Evolutionary conservation across 2,113 vertebrate species (phyloP).

Genomic region (Damaliscus lunatus): DNA sequence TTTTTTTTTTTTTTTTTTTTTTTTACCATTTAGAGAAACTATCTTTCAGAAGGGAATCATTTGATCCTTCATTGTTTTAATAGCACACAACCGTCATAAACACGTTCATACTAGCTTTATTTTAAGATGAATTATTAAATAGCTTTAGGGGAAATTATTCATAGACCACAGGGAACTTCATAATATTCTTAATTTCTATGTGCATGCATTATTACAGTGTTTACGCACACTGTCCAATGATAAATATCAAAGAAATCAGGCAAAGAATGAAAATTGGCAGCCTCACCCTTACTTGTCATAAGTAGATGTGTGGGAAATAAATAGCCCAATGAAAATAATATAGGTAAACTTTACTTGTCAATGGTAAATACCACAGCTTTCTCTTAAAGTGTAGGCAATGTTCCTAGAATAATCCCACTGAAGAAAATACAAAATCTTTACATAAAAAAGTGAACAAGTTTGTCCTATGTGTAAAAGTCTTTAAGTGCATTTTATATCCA

Average conservation of each 20-base stretch:
- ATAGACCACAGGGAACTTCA: conserved; percentile 23
- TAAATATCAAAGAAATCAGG: conserved; percentile 46
- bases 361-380: neutral
- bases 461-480: conserved; percentile 44
- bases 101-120: neutral
- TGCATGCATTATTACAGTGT: neutral
- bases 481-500: conserved; percentile 61
- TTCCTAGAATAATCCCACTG: neutral
- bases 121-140: conserved; percentile 59
- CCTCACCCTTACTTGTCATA: conserved; percentile 14
- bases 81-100: neutral
- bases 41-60: conserved; percentile 50
- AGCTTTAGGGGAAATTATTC: conserved; percentile 49
- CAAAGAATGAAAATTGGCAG: conserved; percentile 42
- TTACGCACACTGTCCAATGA: neutral
- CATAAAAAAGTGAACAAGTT: conserved; percentile 32
- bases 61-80: conserved; percentile 30
- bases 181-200: conserved; percentile 63
- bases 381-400: neutral
- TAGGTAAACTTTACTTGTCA: neutral
- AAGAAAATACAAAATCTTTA: neutral
- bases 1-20: neutral
- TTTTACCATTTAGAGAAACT: conserved; percentile 20
- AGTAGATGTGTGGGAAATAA: conserved; percentile 19
- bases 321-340: neutral